A percentile compares a stretch with the other conserved stretches of the same genome.
Conservation (phyloP, 2,113 vertebrate species). For the Prunella himalayana region DNA sequence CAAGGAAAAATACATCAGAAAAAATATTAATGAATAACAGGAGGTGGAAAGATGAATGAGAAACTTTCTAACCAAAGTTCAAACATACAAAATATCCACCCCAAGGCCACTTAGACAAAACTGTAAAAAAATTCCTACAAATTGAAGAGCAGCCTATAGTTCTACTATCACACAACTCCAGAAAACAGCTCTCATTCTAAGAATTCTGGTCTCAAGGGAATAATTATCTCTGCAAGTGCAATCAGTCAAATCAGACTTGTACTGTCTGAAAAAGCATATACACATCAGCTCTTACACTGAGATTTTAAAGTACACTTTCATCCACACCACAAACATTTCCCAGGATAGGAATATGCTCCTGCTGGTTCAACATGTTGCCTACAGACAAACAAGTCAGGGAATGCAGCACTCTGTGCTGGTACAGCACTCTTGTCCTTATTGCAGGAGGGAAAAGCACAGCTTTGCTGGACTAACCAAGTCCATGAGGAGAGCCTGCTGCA, state of each 20-base stretch:
- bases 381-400: background rate
- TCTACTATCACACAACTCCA: background rate
- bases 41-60: background rate
- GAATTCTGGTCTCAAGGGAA: background rate
- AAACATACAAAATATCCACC: background rate
- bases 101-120: background rate
- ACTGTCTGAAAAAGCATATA: background rate
- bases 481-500: background rate
- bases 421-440: background rate
- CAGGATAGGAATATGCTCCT: background rate
- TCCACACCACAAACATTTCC: background rate
- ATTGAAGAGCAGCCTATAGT: background rate
- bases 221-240: background rate
- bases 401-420: background rate
- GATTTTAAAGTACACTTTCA: background rate
- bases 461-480: background rate
- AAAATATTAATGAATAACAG: background rate
- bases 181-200: background rate
- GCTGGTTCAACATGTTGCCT: background rate
- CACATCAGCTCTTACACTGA: background rate
- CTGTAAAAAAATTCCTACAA: background rate
- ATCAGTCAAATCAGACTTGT: background rate
- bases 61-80: background rate
- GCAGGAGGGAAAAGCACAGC: background rate
- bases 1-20: background rate